Evolutionary conservation across 2,888 invertebrate species (phyloP).

Genomic region (Drosophila meridiana): DNA sequence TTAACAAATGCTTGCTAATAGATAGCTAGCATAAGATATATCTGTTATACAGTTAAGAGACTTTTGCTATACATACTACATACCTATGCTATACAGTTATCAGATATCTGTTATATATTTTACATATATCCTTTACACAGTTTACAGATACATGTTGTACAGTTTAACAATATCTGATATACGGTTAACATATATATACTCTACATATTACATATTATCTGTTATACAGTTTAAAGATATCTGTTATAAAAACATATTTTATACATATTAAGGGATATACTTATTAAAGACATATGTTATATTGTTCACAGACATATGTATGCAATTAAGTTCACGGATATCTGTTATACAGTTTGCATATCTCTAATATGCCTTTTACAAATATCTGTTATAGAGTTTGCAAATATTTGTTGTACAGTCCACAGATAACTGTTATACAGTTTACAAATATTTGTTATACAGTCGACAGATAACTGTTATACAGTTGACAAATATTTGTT

Average conservation of each 20-base stretch:
- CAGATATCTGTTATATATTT: too few species aligned
- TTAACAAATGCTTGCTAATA: too few species aligned
- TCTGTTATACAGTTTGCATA: background rate
- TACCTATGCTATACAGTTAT: too few species aligned
- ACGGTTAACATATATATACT: background rate
- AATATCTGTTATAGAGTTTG: background rate
- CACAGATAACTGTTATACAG: background rate
- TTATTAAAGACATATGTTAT: too few species aligned
- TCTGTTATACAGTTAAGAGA: background rate
- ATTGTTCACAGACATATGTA: too few species aligned
- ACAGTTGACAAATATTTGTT: background rate
- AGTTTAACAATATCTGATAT: background rate
- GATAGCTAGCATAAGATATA: too few species aligned
- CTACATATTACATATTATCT: background rate
- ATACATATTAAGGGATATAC: too few species aligned
- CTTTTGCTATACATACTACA: too few species aligned
- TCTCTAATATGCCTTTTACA: background rate
- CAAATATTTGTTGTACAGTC: background rate
- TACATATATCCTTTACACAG: too few species aligned
- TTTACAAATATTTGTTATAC: background rate
- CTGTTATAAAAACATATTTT: too few species aligned
- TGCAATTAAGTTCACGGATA: too few species aligned
- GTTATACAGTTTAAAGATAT: background rate
- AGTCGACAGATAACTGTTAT: background rate
- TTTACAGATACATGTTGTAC: background rate